phyloP scores from a whole-genome alignment of 1,140 invertebrate species.

The Macrotrachela quadricornifera region DNA sequence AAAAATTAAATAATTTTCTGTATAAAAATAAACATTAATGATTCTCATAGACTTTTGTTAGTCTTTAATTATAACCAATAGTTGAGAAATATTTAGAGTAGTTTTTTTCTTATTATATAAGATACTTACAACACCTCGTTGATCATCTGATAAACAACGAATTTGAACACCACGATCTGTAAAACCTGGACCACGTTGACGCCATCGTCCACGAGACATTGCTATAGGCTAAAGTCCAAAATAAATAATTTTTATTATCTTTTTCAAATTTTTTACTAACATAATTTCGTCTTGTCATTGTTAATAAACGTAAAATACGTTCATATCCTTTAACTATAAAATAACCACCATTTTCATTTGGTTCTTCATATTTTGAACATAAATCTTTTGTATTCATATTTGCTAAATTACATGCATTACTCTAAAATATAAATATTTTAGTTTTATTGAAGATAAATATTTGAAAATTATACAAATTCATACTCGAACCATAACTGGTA shows the following conservation, averaged over 20 bases:
- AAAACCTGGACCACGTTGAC: conserved; percentile 52
- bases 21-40: no score
- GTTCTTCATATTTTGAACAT: conserved; percentile 58
- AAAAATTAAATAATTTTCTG: no score
- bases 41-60: no score
- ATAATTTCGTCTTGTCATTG: conserved; percentile 43
- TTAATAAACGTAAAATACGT: conserved; percentile 58
- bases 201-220: conserved; percentile 58
- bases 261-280: neutral
- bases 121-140: conserved; percentile 44
- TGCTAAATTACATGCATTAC: conserved; percentile 59
- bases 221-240: conserved; percentile 45
- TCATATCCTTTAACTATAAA: conserved; percentile 81
- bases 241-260: conserved; percentile 2
- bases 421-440: conserved; percentile 32
- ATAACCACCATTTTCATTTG: conserved; percentile 80
- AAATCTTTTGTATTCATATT: conserved; percentile 50
- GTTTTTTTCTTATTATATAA: no score
- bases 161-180: conserved; percentile 62
- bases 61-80: no score
- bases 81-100: no score
- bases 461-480: no score
- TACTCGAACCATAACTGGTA: no score
- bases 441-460: no score
- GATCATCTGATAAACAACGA: conserved; percentile 55